Conservation (phyloP, 2,888 invertebrate species). For the Acrobeloides nanus region DNA sequence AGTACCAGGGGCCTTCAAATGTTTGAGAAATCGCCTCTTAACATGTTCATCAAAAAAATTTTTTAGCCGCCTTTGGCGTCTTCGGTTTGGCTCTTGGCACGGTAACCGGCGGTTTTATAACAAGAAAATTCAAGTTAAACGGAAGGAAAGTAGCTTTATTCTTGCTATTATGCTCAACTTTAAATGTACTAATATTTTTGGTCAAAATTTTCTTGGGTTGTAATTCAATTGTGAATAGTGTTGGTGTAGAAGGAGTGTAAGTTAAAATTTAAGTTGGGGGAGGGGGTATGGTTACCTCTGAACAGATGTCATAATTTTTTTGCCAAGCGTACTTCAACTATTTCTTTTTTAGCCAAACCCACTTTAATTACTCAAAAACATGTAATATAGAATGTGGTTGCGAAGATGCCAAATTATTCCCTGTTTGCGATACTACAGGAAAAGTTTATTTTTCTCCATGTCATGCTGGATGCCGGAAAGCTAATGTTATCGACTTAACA, state of each 20-base stretch:
- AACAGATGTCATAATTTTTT: too few relatives aligned
- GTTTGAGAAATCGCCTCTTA: too few relatives aligned
- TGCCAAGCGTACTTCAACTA: too few relatives aligned
- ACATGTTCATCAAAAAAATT: too few relatives aligned
- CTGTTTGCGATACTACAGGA: constrained; percentile 52
- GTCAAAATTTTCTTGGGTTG: constrained; percentile 47
- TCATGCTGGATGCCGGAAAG: constrained; percentile 51
- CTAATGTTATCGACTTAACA: constrained; percentile 20
- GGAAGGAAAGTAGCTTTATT: constrained; percentile 34
- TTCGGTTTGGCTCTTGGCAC: constrained; percentile 51
- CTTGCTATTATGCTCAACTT: constrained; percentile 37
- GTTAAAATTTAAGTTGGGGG: not conserved
- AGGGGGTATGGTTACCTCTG: too few relatives aligned
- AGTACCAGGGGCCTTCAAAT: too few relatives aligned
- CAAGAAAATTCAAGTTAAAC: constrained; percentile 30
- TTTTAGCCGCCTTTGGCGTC: constrained; percentile 49
- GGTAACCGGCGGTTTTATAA: constrained; percentile 39
- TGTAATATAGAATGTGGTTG: constrained; percentile 55
- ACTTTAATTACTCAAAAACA: constrained; percentile 42
- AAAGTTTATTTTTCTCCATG: constrained; percentile 55
- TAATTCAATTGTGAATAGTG: constrained; percentile 43
- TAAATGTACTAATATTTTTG: constrained; percentile 38
- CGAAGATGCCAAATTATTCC: constrained; percentile 49
- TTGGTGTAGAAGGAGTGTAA: constrained; percentile 22
- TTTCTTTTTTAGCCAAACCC: constrained; percentile 20